Conservation (phyloP, 2,797 vertebrate genomes). For the Mergus octosetaceus region DNA sequence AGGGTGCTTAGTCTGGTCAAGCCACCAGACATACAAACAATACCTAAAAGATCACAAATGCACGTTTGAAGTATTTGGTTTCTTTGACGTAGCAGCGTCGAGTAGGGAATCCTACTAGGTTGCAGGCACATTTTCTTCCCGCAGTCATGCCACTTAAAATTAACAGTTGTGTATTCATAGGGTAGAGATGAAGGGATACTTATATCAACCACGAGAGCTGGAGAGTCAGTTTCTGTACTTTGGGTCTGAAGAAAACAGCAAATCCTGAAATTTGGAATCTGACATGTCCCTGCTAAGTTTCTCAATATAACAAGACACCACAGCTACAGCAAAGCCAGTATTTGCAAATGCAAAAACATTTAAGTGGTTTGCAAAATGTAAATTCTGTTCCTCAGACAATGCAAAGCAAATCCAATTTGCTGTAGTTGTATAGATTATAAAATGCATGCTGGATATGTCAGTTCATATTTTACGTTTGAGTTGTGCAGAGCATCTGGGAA, state of each 20-base stretch:
- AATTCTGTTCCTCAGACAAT: background rate
- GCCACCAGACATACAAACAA: accelerated
- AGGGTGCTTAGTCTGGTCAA: background rate
- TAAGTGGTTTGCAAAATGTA: background rate
- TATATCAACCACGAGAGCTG: background rate
- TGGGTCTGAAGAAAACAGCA: background rate
- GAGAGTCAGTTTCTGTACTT: background rate
- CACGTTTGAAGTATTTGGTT: background rate
- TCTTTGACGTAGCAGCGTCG: accelerated
- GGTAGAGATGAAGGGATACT: background rate
- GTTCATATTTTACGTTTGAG: background rate
- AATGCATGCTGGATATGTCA: background rate
- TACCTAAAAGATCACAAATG: background rate
- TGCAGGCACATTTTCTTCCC: background rate
- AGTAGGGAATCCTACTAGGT: background rate
- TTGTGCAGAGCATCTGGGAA: background rate
- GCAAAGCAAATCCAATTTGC: background rate
- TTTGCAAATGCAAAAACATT: background rate
- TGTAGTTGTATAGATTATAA: background rate
- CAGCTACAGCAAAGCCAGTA: background rate
- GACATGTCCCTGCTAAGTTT: background rate
- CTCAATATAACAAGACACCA: background rate
- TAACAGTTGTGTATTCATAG: background rate
- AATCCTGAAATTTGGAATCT: background rate
- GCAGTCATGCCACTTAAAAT: background rate